A percentile compares a stretch with the other conserved stretches of the same genome.
These are phyloP conservation scores for Leptoteleia sp. DNA, from an alignment of 1,140 invertebrate genomes.

Conservation along the genomic window DNA sequence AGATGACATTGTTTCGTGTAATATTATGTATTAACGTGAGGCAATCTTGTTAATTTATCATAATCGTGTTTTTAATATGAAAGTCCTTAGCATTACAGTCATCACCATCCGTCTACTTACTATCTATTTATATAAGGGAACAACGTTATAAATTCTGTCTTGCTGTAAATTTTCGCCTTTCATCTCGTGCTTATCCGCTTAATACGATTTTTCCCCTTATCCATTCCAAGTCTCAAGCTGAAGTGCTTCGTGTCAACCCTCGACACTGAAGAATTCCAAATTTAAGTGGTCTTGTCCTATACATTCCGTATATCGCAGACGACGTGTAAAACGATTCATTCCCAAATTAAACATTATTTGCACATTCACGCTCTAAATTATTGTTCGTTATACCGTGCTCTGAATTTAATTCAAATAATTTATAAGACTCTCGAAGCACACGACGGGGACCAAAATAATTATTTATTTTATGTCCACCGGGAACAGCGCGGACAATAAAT, in stretches of 20 bases:
- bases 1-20: not conserved
- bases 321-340: too few species aligned
- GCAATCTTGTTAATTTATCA: conserved; percentile 30
- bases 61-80: conserved; percentile 23
- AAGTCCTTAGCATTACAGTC: conserved; percentile 13
- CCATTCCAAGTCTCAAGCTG: conserved; percentile 24
- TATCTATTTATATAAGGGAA: conserved; percentile 47
- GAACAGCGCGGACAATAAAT: too few species aligned
- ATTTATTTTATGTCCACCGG: too few species aligned
- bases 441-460: too few species aligned
- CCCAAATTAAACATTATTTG: too few species aligned
- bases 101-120: conserved; percentile 29
- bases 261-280: conserved; percentile 52
- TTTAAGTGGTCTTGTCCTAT: too few species aligned
- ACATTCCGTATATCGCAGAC: too few species aligned
- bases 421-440: too few species aligned
- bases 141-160: conserved; percentile 39
- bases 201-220: conserved; percentile 54
- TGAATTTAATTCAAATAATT: too few species aligned
- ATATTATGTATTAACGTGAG: not conserved
- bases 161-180: conserved; percentile 48
- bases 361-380: too few species aligned
- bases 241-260: conserved; percentile 48
- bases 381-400: too few species aligned
- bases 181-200: conserved; percentile 47